These are phyloP conservation scores for Spinibarbus caldwelli DNA, from an alignment of 2,797 vertebrate species.

Conservation along the genomic window DNA sequence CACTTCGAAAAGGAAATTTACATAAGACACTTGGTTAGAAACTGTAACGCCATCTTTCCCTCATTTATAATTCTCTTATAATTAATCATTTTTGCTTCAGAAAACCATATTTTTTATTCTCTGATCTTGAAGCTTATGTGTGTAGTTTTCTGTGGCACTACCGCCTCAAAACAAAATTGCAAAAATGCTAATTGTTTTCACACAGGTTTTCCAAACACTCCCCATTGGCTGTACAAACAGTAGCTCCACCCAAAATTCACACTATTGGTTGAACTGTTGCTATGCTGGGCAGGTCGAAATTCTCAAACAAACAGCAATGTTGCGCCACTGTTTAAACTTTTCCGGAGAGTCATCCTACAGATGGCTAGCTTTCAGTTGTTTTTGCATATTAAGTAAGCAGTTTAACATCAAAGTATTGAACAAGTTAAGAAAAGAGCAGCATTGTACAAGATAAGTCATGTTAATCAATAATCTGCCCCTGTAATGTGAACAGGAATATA, in stretches of 20 bases:
- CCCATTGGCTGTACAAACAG: constrained; percentile 1
- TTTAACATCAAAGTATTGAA: background rate
- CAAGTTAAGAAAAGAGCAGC: background rate
- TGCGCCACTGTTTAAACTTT: background rate
- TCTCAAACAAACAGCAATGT: background rate
- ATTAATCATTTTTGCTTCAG: background rate
- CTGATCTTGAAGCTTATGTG: background rate
- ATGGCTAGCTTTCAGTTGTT: background rate
- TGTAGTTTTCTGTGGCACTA: background rate
- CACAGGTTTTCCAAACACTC: background rate
- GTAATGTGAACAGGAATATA: background rate
- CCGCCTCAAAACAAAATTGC: background rate
- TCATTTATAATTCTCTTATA: background rate
- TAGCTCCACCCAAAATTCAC: background rate
- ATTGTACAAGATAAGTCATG: background rate
- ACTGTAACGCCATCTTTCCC: background rate
- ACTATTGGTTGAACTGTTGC: constrained; percentile 10
- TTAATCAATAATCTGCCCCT: background rate
- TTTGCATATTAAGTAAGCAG: background rate
- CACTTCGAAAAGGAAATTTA: background rate
- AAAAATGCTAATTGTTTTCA: background rate
- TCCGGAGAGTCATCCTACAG: background rate
- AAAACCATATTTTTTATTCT: background rate
- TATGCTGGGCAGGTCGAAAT: background rate
- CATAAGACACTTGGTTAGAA: background rate